Percentiles rank a stretch among this genome's conserved stretches.
Evolutionary conservation across 2,888 invertebrate species (phyloP).

Genomic region (Metallyticus violacea): DNA sequence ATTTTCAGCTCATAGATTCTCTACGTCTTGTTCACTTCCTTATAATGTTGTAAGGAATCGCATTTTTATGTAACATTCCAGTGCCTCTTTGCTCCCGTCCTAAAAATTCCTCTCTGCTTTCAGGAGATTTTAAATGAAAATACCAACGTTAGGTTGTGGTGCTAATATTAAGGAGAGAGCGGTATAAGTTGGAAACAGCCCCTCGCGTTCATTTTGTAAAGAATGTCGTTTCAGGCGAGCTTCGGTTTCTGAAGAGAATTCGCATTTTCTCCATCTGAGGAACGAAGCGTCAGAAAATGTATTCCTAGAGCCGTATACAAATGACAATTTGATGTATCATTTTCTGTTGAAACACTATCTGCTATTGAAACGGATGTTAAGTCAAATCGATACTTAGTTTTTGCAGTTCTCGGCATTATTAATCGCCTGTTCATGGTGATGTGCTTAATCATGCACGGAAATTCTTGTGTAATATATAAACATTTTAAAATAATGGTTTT

Average conservation of each 20-base stretch:
- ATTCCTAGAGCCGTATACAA: too few species aligned
- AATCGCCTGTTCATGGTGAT: too few species aligned
- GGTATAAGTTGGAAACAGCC: not conserved
- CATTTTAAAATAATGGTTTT: too few species aligned
- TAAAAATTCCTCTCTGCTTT: not conserved
- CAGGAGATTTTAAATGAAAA: not conserved
- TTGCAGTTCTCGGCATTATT: too few species aligned
- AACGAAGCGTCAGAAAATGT: too few species aligned
- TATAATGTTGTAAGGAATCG: not conserved
- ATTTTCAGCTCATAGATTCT: too few species aligned
- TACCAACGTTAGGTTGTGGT: not conserved
- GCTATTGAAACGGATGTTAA: too few species aligned
- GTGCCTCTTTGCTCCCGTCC: not conserved
- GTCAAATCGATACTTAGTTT: too few species aligned
- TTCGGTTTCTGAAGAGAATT: not conserved
- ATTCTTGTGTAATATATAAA: too few species aligned
- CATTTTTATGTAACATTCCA: not conserved
- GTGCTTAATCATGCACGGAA: too few species aligned
- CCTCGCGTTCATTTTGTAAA: not conserved
- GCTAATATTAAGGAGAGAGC: not conserved
- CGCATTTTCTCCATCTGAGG: not conserved
- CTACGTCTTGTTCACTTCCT: not conserved
- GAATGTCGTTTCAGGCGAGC: not conserved
- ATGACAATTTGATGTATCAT: too few species aligned
- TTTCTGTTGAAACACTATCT: too few species aligned